Evolutionary conservation across 2,113 vertebrate species (phyloP), one percentile per base, ranked within the genome.

Genomic region (Trinectes maculatus): DNA sequence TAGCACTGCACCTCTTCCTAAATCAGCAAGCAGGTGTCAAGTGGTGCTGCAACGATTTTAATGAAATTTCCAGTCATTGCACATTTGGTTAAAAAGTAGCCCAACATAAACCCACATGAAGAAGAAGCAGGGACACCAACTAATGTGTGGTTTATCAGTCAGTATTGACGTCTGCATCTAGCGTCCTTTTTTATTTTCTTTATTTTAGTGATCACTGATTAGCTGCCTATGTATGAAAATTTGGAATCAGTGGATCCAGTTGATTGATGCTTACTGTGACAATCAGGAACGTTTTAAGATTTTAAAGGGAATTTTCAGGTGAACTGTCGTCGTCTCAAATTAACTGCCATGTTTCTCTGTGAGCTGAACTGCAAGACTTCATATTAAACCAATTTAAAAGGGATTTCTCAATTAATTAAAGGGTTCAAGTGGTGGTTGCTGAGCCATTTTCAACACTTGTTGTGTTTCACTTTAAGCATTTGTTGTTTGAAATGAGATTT

Each of bases 271-370:
- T 18, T 4, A n/a, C 46, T 73, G 39, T 42, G 36, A 60, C 18
- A 5, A n/a, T n/a, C 33, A 10, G 21, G 8, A 22, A 3, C 1
- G 10, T 13, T 9, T 24, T 26, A 65, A 18, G 26, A 18, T 40
- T 43, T 48, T 21, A 62, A 83, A 82, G 68, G 77, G 80, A 74
- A 49, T 18, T n/a, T 6, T 5, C 5, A 40, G 42, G 6, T 44
- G 57, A 81, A 37, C 13, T 42, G 11, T 19, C 16, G 22, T 56
- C 19, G 43, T 44, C 19, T 57, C 57, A 73, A 13, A 13, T 29
- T 63, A 1, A 51, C 60, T 74, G 47, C 42, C 56, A 28, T 49
- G 26, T 65, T 70, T 57, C 26, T 33, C 11, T 13, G 5, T 48
- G 33, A 21, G 31, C 15, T 15, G 4, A 9, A 31, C 25, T 43